Percentiles rank a stretch among this genome's conserved stretches.
Evolutionary conservation across 2,113 vertebrate species (phyloP).

Genomic region (Trinectes maculatus): DNA sequence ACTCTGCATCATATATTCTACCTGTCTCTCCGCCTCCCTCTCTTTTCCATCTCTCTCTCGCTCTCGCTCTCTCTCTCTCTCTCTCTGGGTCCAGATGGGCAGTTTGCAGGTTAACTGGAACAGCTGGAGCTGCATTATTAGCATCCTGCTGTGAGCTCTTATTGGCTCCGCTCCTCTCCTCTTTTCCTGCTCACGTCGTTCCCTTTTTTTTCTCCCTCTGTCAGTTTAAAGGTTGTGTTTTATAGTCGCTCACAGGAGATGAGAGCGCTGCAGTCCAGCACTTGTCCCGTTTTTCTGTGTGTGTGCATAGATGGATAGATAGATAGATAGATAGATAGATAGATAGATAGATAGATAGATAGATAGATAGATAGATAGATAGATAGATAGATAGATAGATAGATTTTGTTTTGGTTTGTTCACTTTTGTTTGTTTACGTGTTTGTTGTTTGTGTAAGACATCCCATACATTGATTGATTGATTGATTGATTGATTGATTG

Average conservation of each 20-base stretch:
- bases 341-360: no score
- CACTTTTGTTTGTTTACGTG: no score
- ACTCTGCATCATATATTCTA: slow-evolving; percentile 31
- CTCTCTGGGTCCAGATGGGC: slow-evolving; percentile 98
- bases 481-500: no score
- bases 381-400: no score
- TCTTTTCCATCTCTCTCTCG: slow-evolving; percentile 30
- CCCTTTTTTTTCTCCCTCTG: slow-evolving; percentile 54
- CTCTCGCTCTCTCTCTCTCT: slow-evolving; percentile 77
- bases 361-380: no score
- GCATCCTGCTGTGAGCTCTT: slow-evolving; percentile 98
- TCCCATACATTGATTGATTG: no score
- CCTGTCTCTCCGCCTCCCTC: slow-evolving; percentile 42
- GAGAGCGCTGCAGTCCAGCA: no score
- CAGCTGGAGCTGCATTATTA: slow-evolving; percentile 99
- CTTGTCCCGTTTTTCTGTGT: no score
- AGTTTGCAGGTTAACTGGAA: slow-evolving; percentile 99
- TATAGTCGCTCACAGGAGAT: background rate
- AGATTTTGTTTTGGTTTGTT: no score
- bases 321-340: no score
- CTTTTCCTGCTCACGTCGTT: slow-evolving; percentile 44
- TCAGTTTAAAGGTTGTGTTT: slow-evolving; percentile 29
- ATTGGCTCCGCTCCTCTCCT: slow-evolving; percentile 89
- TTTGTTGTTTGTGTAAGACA: no score
- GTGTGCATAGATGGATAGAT: no score